Conservation (phyloP, 2,888 invertebrate genomes). For the Scelioninae gen. 2 region DNA sequence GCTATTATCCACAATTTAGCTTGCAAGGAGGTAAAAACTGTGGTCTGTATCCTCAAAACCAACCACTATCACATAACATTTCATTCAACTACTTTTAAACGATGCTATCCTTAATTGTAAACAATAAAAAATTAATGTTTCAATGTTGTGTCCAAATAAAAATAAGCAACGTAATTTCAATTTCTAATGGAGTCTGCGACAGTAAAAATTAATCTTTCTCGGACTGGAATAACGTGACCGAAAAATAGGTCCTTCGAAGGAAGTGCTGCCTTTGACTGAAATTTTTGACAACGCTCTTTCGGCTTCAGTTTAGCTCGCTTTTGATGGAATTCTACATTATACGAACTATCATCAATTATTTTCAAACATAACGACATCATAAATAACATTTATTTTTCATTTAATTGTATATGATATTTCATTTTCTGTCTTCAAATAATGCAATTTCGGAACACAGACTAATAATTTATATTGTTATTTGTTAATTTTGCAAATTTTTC, state of each 20-base stretch:
- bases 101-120: conserved; percentile 26
- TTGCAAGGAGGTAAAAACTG: conserved; percentile 97
- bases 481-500: too few species aligned
- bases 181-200: conserved; percentile 24
- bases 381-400: too few species aligned
- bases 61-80: conserved; percentile 48
- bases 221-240: conserved; percentile 32
- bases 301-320: conserved; percentile 59
- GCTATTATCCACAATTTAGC: conserved; percentile 93
- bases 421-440: too few species aligned
- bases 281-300: conserved; percentile 40
- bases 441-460: too few species aligned
- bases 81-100: conserved; percentile 38
- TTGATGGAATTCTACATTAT: conserved; percentile 51
- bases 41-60: conserved; percentile 86
- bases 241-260: conserved; percentile 55
- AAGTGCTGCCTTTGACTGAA: conserved; percentile 68
- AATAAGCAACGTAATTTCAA: conserved; percentile 10
- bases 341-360: conserved; percentile 45
- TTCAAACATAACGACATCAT: background rate
- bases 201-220: conserved; percentile 43
- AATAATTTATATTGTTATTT: too few species aligned
- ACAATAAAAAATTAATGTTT: conserved; percentile 21
- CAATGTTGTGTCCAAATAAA: conserved; percentile 31
- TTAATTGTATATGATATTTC: too few species aligned